Conservation (phyloP, 1,140 invertebrate species). For the Asobara japonica region DNA sequence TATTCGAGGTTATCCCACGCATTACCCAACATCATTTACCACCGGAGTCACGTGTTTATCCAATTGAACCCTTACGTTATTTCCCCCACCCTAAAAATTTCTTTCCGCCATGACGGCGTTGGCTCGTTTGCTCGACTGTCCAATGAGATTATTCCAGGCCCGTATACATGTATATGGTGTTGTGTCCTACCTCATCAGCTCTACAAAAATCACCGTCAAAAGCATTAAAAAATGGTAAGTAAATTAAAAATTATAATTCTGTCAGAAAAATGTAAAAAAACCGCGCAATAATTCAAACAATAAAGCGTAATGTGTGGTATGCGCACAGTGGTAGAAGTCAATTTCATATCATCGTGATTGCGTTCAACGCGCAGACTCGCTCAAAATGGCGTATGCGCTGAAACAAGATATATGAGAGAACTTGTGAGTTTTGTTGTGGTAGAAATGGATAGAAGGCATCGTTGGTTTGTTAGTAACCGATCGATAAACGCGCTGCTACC, state of each 20-base stretch:
- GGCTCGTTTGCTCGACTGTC: conserved; percentile 30
- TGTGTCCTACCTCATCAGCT: conserved; percentile 46
- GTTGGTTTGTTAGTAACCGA: conserved; percentile 51
- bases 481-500: conserved; percentile 45
- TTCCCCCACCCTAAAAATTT: conserved; percentile 3
- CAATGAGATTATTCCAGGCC: conserved; percentile 53
- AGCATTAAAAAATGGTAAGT: conserved; percentile 44
- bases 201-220: conserved; percentile 34
- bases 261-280: conserved; percentile 4
- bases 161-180: conserved; percentile 56
- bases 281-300: not conserved
- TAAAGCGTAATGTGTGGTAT: not conserved
- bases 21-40: not conserved
- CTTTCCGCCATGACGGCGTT: conserved; percentile 49
- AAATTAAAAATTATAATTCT: conserved; percentile 37
- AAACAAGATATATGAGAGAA: not conserved
- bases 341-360: conserved; percentile 65
- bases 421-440: conserved; percentile 8
- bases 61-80: not conserved
- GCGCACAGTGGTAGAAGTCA: conserved; percentile 40
- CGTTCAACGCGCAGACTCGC: conserved; percentile 68
- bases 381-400: conserved; percentile 59
- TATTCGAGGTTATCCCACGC: not conserved
- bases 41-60: conserved; percentile 21
- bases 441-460: conserved; percentile 45